Evolutionary conservation across 2,113 vertebrate genomes (phyloP).

Genomic region (Poeciliopsis occidentalis): DNA sequence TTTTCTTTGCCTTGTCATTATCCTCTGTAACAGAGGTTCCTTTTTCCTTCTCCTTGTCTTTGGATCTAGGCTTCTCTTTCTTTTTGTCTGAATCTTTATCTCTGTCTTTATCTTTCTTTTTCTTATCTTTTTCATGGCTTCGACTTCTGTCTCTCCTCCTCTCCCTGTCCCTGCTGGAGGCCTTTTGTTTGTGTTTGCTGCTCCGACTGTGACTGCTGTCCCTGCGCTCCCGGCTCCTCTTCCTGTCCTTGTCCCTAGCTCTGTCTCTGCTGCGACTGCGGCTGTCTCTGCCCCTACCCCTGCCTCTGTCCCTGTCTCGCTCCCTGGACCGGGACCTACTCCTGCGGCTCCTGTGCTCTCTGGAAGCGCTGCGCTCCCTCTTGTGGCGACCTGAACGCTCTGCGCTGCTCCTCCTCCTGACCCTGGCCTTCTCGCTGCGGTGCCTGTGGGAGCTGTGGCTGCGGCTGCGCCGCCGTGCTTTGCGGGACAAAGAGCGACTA

Average conservation of each 20-base stretch:
- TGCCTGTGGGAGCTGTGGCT: slow-evolving; percentile 87
- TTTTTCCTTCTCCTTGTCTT: slow-evolving; percentile 86
- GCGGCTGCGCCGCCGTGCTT: slow-evolving; percentile 83
- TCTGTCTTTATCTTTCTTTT: slow-evolving; percentile 89
- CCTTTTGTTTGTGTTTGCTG: slow-evolving; percentile 87
- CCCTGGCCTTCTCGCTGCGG: slow-evolving; percentile 84
- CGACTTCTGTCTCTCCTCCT: slow-evolving; percentile 82
- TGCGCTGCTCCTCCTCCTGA: slow-evolving; percentile 83
- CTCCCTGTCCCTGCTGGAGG: slow-evolving; percentile 90
- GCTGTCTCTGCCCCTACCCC: slow-evolving; percentile 84
- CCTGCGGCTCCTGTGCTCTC: slow-evolving; percentile 86
- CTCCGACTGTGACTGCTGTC: slow-evolving; percentile 84
- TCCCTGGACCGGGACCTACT: slow-evolving; percentile 72
- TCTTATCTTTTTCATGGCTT: slow-evolving; percentile 89
- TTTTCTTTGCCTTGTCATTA: slow-evolving; percentile 88
- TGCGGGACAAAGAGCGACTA: slow-evolving; percentile 87
- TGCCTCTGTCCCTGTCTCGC: slow-evolving; percentile 72
- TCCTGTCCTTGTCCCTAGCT: slow-evolving; percentile 82
- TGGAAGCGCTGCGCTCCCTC: slow-evolving; percentile 82
- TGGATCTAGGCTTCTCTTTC: slow-evolving; percentile 88
- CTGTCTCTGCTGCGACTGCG: slow-evolving; percentile 86
- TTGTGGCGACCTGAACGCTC: slow-evolving; percentile 83
- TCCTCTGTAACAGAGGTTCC: slow-evolving; percentile 81
- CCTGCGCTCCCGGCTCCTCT: slow-evolving; percentile 81
- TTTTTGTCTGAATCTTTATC: slow-evolving; percentile 86